Conservation (phyloP, 1,140 invertebrate species). For the Drosophila guanche region DNA sequence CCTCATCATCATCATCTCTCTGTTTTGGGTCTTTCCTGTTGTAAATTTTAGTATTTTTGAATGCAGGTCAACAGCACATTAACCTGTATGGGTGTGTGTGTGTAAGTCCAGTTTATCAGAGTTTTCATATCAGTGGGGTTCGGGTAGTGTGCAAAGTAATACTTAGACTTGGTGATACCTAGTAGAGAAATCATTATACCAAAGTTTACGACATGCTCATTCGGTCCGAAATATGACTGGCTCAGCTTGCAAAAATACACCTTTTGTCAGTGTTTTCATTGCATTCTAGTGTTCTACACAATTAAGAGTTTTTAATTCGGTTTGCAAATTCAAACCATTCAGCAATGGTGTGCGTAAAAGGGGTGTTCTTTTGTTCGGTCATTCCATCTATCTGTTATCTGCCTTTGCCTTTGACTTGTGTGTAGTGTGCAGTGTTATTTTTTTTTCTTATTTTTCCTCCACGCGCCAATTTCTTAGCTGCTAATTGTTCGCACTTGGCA, state of each 20-base stretch:
- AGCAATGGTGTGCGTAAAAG: background rate
- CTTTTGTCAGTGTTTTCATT: too few species aligned
- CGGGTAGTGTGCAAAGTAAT: slow-evolving; percentile 8
- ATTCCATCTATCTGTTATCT: slow-evolving; percentile 39
- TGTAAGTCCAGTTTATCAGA: slow-evolving; percentile 36
- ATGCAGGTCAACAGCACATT: slow-evolving; percentile 59
- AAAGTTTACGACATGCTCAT: too few species aligned
- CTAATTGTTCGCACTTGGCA: slow-evolving; percentile 56
- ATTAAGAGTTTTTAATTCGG: too few species aligned
- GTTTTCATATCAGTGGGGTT: slow-evolving; percentile 37
- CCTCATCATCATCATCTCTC: slow-evolving; percentile 42
- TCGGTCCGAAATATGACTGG: too few species aligned
- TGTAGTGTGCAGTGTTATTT: background rate
- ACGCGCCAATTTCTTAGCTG: slow-evolving; percentile 42
- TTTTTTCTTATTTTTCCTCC: slow-evolving; percentile 15
- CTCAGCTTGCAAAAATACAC: background rate
- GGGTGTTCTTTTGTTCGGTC: slow-evolving; percentile 7
- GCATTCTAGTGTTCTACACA: too few species aligned
- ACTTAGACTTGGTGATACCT: slow-evolving; percentile 29
- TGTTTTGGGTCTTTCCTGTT: slow-evolving; percentile 51
- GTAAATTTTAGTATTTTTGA: slow-evolving; percentile 59
- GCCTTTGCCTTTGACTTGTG: slow-evolving; percentile 37
- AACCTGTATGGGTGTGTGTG: slow-evolving; percentile 27
- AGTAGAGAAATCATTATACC: too few species aligned
- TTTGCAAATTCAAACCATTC: too few species aligned